Base-by-base conservation (phyloP, 2,888 invertebrate species). In the Philereme transversata region DNA sequence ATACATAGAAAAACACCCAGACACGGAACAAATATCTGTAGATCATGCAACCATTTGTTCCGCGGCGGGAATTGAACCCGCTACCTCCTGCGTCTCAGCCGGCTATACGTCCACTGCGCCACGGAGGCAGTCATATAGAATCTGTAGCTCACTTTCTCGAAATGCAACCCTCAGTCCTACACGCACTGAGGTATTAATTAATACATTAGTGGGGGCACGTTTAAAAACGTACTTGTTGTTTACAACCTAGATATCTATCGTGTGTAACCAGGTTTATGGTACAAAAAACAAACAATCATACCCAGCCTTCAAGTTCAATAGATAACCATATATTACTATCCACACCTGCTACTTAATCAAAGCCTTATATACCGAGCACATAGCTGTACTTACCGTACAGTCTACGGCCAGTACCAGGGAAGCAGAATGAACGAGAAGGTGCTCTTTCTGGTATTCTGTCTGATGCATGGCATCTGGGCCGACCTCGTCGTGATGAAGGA, bases 401-500 rank as follows among this genome's bases (percentile, higher is more conserved):
- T 43, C 43, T 44, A 22, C 35, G 5, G 51, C 35, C n/a, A 44
- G 46, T 55, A 51, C 34, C 51, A 59, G 44, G 47, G 4, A 8
- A 55, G 22, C 48, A 62, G 49, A 52, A 63, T 63, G 63, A 34
- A 52, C 45, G 49, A 40, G 45, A 45, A n/a, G 46, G 44, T 65
- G 9, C 56, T 52, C 46, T 49, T 72, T 55, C 11, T 72, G 47
- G 41, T 71, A 50, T 9, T 69, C 62, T 51, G 45, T 65, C 49
- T 71, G 48, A 36, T 47, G 46, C 58, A 55, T 35, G 64, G 58
- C 11, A 61, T 63, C 56, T 57, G 57, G 11, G 80, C 76, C 3
- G 79, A 77, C 60, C 77, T 79, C 36, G 75, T 74, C 22, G 80
- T 92, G 69, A 84, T 92, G 88, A 90, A 88, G 65, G 90, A 91